Base-by-base conservation (phyloP, 2,113 vertebrate species). In the Pristiophorus japonicus region DNA sequence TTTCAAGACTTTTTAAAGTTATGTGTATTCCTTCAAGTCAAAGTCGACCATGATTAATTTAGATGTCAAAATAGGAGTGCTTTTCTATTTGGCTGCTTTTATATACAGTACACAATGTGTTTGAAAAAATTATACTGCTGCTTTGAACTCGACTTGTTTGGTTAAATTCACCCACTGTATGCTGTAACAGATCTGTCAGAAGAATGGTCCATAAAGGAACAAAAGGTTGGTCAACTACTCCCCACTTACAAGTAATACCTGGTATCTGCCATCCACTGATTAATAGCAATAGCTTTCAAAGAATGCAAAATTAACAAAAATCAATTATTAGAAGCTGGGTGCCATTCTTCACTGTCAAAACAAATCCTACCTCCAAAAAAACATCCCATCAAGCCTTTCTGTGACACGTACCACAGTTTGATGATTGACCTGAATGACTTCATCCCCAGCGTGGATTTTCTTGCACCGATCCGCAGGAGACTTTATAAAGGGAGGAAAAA, bases 391-490 rank as follows among this genome's bases (percentile, higher is more conserved):
- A 81, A 95, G 95, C 45, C 75, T 81, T 84, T 73, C 63, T 70
- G 95, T 97, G 96, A 98, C 98, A 98, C 98, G 97, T 98, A 98
- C 98, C 98, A 98, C 98, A 97, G 98, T 98, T 97, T 98, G 98
- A 97, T 97, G 98, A 96, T 98, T 98, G 97, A 98, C 98, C 98
- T 98, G 98, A 97, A 98, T 98, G 96, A 97, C 98, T 98, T 97
- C 97, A 98, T 99, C 98, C 27, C 98, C 98, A 96, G 98, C 98
- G 97, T 99, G 98, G 97, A 99, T 99, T 98, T 99, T 99, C 98
- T 99, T 99, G 97, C 98, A 99, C 95, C 98, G 98, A 97, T 99
- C 98, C 96, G 98, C 98, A 97, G 98, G 98, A 98, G 98, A 99
- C 98, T 99, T 96, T 97, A 97, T 97, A 97, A 97, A 97, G 3